Evolutionary conservation across 2,797 vertebrate species (phyloP).

Genomic region (Acanthurus lineatus): DNA sequence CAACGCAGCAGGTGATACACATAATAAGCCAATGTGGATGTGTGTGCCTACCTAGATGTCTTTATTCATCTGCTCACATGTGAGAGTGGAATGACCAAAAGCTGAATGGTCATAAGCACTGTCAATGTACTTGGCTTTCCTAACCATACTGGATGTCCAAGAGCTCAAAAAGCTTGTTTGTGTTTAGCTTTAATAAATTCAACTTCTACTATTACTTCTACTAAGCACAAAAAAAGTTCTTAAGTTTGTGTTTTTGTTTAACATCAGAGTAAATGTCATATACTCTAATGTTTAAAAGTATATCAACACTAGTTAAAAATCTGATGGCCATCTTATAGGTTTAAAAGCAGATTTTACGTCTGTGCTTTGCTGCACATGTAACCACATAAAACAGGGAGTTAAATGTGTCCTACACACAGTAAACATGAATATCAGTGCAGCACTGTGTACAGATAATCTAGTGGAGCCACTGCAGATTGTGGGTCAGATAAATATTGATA

Average conservation of each 20-base stretch:
- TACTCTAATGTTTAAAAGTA: background rate
- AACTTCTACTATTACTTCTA: background rate
- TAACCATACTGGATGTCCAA: constrained; percentile 15
- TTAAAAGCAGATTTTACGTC: background rate
- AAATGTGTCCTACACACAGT: background rate
- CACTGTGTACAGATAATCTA: no score
- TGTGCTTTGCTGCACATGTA: background rate
- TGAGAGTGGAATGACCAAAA: constrained; percentile 25
- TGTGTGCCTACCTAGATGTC: background rate
- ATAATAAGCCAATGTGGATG: background rate
- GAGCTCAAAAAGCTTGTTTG: constrained; percentile 4
- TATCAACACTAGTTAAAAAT: background rate
- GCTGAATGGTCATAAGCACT: constrained; percentile 22
- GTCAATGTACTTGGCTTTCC: constrained; percentile 5
- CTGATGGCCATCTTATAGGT: background rate
- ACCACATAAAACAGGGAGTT: background rate
- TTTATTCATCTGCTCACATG: background rate
- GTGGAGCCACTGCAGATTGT: no score
- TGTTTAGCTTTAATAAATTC: background rate
- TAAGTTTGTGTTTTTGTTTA: background rate
- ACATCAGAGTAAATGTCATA: no score
- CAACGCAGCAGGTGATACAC: constrained; percentile 14
- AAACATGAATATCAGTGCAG: no score
- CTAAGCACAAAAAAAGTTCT: background rate
- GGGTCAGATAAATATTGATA: no score